A percentile compares a stretch with the other conserved stretches of the same genome.
phyloP scores from a whole-genome alignment of 2,113 vertebrate species.

The Crotalus helleri region DNA sequence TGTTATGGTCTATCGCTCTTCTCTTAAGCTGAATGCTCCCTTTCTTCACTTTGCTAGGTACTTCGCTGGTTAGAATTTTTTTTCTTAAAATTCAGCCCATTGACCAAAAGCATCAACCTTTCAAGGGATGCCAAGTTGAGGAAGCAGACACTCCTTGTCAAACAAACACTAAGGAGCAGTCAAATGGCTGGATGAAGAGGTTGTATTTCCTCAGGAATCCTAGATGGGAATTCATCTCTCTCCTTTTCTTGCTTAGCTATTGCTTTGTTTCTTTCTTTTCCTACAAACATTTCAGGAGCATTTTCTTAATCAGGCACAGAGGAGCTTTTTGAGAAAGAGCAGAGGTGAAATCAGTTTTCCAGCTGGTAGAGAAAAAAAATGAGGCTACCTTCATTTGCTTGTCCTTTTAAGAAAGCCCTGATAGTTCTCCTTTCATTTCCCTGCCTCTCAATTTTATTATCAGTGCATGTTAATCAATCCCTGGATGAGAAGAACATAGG shows the following conservation, averaged over 20 bases:
- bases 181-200: constrained; percentile 42
- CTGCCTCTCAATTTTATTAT: not conserved
- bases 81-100: not conserved
- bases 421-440: not conserved
- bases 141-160: constrained; percentile 50
- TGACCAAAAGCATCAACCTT: not conserved
- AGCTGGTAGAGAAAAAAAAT: not conserved
- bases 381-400: constrained; percentile 34
- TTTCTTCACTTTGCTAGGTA: not conserved
- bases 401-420: constrained; percentile 30
- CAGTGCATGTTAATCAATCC: not conserved
- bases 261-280: constrained; percentile 60
- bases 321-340: constrained; percentile 51
- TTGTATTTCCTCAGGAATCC: constrained; percentile 50
- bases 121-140: not conserved
- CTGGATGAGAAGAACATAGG: not conserved
- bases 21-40: not conserved
- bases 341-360: constrained; percentile 8
- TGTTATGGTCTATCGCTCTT: not conserved
- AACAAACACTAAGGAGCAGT: constrained; percentile 43
- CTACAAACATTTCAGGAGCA: constrained; percentile 36
- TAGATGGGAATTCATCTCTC: constrained; percentile 39
- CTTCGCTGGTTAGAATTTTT: not conserved
- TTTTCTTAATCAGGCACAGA: constrained; percentile 49
- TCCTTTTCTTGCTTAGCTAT: constrained; percentile 7